phyloP scores from a whole-genome alignment of 35 echinoderm and acorn worm genomes.

The Ophiothrix spiculata region DNA sequence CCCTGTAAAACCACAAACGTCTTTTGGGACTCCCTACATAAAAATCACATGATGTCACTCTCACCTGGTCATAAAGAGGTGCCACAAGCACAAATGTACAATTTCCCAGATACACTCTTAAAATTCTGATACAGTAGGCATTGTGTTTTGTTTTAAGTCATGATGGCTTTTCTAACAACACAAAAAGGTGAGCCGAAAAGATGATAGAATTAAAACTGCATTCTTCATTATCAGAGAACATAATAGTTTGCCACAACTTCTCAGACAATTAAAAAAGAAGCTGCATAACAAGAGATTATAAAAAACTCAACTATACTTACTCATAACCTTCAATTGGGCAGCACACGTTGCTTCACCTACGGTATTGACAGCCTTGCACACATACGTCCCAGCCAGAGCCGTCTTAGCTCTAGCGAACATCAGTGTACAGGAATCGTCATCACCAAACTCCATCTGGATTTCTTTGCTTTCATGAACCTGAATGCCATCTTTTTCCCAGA shows the following conservation, averaged over 20 bases:
- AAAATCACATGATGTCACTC: not conserved
- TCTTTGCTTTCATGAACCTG: slow-evolving; percentile 45
- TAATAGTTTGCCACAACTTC: not conserved
- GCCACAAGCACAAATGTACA: not conserved
- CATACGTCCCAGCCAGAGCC: slow-evolving; percentile 43
- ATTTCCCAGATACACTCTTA: too few species aligned
- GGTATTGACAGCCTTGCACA: slow-evolving; percentile 68
- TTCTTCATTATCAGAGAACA: too few species aligned
- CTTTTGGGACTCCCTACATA: not conserved
- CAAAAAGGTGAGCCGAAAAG: not conserved
- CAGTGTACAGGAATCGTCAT: slow-evolving; percentile 75
- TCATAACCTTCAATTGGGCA: slow-evolving; percentile 61
- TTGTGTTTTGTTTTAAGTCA: not conserved
- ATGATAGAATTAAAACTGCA: not conserved
- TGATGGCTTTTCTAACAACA: not conserved
- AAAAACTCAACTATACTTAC: slow-evolving; percentile 31
- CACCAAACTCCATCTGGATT: slow-evolving; percentile 74
- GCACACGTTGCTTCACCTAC: slow-evolving; percentile 71
- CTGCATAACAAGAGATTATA: not conserved
- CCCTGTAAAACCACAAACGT: not conserved
- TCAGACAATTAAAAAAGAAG: not conserved
- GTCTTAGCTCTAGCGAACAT: slow-evolving; percentile 43
- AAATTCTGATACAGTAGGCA: too few species aligned
- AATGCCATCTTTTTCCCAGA: slow-evolving; percentile 78
- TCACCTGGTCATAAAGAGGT: not conserved